phyloP scores from a whole-genome alignment of 1,140 invertebrate genomes.

The Hypothenemus hampei region DNA sequence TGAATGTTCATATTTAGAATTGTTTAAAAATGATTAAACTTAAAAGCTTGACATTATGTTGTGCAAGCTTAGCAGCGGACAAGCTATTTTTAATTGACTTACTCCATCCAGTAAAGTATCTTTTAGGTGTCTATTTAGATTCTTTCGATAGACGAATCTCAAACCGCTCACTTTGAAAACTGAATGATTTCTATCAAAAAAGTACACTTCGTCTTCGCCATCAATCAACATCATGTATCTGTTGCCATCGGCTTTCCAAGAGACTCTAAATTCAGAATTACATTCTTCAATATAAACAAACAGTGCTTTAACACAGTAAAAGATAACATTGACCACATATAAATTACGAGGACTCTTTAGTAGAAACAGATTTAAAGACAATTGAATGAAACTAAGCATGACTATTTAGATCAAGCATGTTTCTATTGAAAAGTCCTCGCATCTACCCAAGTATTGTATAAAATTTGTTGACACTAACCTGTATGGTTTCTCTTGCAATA shows the following conservation, averaged over 20 bases:
- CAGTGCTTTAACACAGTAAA: neutral
- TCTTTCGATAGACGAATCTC: constrained; percentile 71
- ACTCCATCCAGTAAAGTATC: constrained; percentile 93
- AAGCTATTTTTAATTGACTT: no score
- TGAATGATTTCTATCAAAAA: constrained; percentile 92
- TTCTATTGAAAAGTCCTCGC: no score
- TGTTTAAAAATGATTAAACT: neutral
- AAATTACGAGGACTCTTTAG: no score
- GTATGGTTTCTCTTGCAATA: constrained; percentile 78
- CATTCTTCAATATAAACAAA: neutral
- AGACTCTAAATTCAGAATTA: constrained; percentile 64
- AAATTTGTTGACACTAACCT: constrained; percentile 35
- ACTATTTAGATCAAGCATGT: no score
- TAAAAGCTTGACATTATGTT: no score
- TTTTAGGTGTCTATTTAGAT: constrained; percentile 63
- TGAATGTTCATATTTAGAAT: constrained; percentile 30
- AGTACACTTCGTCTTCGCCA: constrained; percentile 78
- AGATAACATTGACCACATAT: neutral
- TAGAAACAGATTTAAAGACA: no score
- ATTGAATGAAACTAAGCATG: no score
- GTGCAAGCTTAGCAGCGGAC: no score
- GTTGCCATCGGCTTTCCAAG: constrained; percentile 99
- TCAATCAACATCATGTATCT: constrained; percentile 97
- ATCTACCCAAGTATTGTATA: neutral
- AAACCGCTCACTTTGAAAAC: constrained; percentile 84